Evolutionary conservation across 1,140 invertebrate species (phyloP).

Genomic region (Caenorhabditis elegans): WBcel235 BX284604.4:9496501-9497000

Average conservation of each 20-base stretch:
- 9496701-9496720: not conserved
- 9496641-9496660: not conserved
- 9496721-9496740: not conserved
- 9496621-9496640: not conserved
- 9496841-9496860: not conserved
- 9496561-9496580: too few species aligned
- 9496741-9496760: not conserved
- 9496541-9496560: too few species aligned
- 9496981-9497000: not conserved
- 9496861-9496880: not conserved
- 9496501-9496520: too few species aligned
- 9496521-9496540: too few species aligned
- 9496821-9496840: not conserved
- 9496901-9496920: not conserved
- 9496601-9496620: not conserved
- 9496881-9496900: not conserved
- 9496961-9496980: not conserved
- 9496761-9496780: not conserved
- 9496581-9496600: too few species aligned
- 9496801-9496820: not conserved
- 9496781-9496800: not conserved
- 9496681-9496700: not conserved
- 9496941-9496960: not conserved
- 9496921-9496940: not conserved
- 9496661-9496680: not conserved